phyloP scores from a whole-genome alignment of 2,113 vertebrate genomes.

The Pitta sordida region DNA sequence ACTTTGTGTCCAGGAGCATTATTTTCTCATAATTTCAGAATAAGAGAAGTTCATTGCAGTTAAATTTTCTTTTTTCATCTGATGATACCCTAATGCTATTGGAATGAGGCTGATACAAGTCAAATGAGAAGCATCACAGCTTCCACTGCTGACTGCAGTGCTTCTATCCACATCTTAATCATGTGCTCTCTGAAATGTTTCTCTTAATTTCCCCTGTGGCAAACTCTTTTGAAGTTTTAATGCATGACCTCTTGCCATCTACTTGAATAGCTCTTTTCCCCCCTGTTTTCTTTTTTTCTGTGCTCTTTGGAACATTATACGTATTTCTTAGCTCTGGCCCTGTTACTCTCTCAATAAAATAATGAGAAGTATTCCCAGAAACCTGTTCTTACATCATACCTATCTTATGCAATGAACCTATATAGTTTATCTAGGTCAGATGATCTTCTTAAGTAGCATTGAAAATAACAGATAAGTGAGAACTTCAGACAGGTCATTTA shows the following conservation, averaged over 20 bases:
- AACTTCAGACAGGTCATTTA: background rate
- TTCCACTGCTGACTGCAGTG: conserved; percentile 12
- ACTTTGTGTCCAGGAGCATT: background rate
- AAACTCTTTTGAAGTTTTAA: conserved; percentile 23
- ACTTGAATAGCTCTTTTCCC: background rate
- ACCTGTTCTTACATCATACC: background rate
- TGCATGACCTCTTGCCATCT: conserved; percentile 24
- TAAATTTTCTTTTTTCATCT: background rate
- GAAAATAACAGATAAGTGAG: conserved; percentile 3
- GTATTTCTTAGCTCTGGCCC: background rate
- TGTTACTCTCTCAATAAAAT: background rate
- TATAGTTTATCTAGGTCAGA: background rate
- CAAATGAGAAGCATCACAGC: conserved; percentile 2
- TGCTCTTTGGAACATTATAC: background rate
- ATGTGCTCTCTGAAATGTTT: conserved; percentile 6
- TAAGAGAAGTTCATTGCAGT: background rate
- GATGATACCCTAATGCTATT: background rate
- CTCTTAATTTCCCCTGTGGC: conserved; percentile 6
- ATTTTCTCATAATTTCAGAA: background rate
- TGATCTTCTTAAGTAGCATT: background rate
- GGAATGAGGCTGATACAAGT: background rate
- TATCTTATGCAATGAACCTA: background rate
- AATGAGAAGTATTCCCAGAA: conserved; percentile 11
- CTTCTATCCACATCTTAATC: conserved; percentile 31
- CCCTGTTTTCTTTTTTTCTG: background rate